Conservation (phyloP, 2,797 vertebrate genomes). For the Pangasius sanitwongsei region DNA sequence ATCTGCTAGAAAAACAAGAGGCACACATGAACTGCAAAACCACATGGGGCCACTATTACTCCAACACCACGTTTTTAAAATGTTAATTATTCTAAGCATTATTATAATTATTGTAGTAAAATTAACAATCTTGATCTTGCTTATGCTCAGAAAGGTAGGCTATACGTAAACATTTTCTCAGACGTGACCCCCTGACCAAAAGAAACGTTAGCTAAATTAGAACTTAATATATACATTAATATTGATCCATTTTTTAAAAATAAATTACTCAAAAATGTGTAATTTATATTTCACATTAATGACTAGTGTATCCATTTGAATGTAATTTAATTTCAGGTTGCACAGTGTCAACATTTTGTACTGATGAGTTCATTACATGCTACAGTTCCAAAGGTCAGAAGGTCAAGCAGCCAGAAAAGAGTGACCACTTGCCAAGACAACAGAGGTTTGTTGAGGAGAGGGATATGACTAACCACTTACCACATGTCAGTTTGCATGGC, state of each 20-base stretch:
- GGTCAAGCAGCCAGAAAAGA: conserved; percentile 21
- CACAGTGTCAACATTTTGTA: not conserved
- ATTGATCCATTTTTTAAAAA: not conserved
- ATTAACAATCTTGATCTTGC: too few relatives aligned
- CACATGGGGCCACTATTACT: conserved; percentile 44
- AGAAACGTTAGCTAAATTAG: not conserved
- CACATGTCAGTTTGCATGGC: conserved; percentile 25
- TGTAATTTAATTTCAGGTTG: not conserved
- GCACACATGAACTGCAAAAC: not conserved
- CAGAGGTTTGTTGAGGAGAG: not conserved
- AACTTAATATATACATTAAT: not conserved
- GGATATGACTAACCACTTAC: not conserved
- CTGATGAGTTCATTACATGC: not conserved
- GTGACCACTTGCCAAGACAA: not conserved
- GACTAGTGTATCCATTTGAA: not conserved
- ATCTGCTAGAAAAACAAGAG: not conserved
- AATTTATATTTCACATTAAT: not conserved
- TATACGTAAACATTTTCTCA: not conserved
- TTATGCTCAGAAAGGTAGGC: not conserved
- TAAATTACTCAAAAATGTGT: too few relatives aligned
- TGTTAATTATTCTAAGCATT: not conserved
- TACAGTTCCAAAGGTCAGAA: conserved; percentile 19
- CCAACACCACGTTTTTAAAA: not conserved
- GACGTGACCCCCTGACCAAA: not conserved
- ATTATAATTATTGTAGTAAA: not conserved